These are phyloP conservation scores for Synergus itoensis DNA, from an alignment of 2,888 invertebrate genomes.

Conservation along the genomic window DNA sequence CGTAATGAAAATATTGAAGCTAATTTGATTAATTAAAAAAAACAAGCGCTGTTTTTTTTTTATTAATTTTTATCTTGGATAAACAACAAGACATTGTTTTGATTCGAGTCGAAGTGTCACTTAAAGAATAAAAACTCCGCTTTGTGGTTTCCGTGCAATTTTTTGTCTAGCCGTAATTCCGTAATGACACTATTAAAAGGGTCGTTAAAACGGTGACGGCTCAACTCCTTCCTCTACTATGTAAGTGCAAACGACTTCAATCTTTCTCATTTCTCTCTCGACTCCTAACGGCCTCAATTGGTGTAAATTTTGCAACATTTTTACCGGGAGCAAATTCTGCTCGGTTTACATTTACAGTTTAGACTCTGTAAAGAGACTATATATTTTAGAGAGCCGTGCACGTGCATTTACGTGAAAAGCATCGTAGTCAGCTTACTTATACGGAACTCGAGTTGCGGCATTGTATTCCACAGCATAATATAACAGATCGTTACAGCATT, in stretches of 20 bases:
- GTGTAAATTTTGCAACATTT: conserved; percentile 33
- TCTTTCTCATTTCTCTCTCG: conserved; percentile 44
- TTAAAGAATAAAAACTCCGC: background rate
- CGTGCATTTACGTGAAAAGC: conserved; percentile 51
- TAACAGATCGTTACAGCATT: conserved; percentile 57
- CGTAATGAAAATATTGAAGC: background rate
- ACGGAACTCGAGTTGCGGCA: conserved; percentile 57
- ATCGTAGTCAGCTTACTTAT: conserved; percentile 44
- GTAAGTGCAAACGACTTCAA: conserved; percentile 52
- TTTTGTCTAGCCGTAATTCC: conserved; percentile 22
- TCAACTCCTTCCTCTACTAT: conserved; percentile 41
- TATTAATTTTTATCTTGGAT: background rate
- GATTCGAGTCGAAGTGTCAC: background rate
- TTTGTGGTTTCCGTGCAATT: conserved; percentile 3
- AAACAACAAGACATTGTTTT: conserved; percentile 25
- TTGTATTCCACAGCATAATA: conserved; percentile 54
- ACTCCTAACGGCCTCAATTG: conserved; percentile 21
- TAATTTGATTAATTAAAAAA: background rate
- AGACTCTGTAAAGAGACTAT: background rate
- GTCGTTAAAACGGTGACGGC: conserved; percentile 45
- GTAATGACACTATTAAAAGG: conserved; percentile 36
- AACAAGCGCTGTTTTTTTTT: background rate
- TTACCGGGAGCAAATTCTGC: conserved; percentile 13
- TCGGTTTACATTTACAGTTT: conserved; percentile 14
- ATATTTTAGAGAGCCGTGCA: conserved; percentile 42